phyloP scores from a whole-genome alignment of 2,113 vertebrate genomes.

The Megaleporinus macrocephalus region DNA sequence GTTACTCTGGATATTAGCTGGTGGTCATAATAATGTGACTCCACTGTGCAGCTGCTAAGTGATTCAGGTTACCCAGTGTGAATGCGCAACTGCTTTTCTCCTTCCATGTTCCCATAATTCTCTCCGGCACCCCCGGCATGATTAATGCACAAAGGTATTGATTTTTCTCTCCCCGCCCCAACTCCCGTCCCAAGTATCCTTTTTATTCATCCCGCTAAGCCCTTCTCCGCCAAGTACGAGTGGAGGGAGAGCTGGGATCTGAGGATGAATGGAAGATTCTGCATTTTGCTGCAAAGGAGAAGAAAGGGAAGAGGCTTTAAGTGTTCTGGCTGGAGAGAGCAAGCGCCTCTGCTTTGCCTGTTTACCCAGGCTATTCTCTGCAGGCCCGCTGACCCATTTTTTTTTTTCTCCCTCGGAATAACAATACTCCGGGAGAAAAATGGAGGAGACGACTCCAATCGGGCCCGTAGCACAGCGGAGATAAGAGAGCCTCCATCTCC shows the following conservation, averaged over 20 bases:
- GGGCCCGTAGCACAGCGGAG: constrained; percentile 63
- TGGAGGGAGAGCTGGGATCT: constrained; percentile 37
- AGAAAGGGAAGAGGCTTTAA: constrained; percentile 38
- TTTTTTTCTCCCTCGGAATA: constrained; percentile 69
- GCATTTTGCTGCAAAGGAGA: not conserved
- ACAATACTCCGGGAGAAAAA: constrained; percentile 70
- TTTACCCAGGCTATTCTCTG: constrained; percentile 67
- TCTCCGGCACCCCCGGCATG: constrained; percentile 80
- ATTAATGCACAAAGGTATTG: constrained; percentile 94
- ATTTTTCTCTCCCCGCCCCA: constrained; percentile 75
- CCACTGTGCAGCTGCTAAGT: constrained; percentile 19
- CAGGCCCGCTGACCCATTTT: constrained; percentile 78
- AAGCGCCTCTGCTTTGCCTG: constrained; percentile 23
- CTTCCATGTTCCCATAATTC: constrained; percentile 82
- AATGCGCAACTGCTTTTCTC: constrained; percentile 68
- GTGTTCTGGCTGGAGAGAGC: constrained; percentile 9
- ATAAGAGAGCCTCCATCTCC: constrained; percentile 3
- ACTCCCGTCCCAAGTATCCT: constrained; percentile 69
- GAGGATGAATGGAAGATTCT: not conserved
- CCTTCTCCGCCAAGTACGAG: constrained; percentile 55
- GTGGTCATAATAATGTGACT: too few relatives aligned
- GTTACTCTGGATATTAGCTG: constrained; percentile 2
- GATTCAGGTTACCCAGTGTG: constrained; percentile 16
- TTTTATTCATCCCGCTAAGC: constrained; percentile 74
- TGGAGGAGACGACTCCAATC: constrained; percentile 63